Percentiles rank a stretch among this genome's conserved stretches.
Conservation (phyloP, 2,888 invertebrate species). For the Agrotis segetum region DNA sequence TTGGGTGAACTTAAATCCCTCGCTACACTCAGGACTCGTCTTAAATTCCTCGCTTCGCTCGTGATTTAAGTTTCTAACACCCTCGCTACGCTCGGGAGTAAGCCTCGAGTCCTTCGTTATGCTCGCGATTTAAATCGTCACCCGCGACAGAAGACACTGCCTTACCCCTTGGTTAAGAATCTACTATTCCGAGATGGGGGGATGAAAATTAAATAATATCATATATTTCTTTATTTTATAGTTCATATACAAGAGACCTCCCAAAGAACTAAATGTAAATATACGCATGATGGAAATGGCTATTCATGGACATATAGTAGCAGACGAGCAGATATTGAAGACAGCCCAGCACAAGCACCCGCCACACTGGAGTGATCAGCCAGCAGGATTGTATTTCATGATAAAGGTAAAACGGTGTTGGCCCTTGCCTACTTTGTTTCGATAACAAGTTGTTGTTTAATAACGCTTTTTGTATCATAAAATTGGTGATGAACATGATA, state of each 20-base stretch:
- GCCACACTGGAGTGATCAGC: slow-evolving; percentile 61
- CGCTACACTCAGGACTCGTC: too few relatives aligned
- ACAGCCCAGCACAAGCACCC: slow-evolving; percentile 85
- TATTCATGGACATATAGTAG: slow-evolving; percentile 91
- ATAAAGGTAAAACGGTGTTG: slow-evolving; percentile 70
- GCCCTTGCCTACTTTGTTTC: neutral
- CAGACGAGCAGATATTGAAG: slow-evolving; percentile 88
- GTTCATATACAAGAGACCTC: slow-evolving; percentile 84
- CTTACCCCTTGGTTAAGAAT: too few relatives aligned
- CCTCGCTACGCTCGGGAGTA: too few relatives aligned
- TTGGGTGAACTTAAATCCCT: too few relatives aligned
- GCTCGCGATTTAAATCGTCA: too few relatives aligned
- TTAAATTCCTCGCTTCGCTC: too few relatives aligned
- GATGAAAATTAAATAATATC: too few relatives aligned
- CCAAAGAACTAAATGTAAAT: slow-evolving; percentile 82
- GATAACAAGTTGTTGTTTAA: neutral
- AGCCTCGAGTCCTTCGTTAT: too few relatives aligned
- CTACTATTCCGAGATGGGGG: too few relatives aligned
- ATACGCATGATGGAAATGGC: slow-evolving; percentile 91
- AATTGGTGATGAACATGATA: neutral
- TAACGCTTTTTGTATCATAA: neutral
- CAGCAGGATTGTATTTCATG: slow-evolving; percentile 67
- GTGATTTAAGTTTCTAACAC: too few relatives aligned
- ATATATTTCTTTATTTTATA: slow-evolving; percentile 13
- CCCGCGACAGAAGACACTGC: too few relatives aligned